Conservation (phyloP, 2,113 vertebrate species). For the Pycnonotus jocosus region DNA sequence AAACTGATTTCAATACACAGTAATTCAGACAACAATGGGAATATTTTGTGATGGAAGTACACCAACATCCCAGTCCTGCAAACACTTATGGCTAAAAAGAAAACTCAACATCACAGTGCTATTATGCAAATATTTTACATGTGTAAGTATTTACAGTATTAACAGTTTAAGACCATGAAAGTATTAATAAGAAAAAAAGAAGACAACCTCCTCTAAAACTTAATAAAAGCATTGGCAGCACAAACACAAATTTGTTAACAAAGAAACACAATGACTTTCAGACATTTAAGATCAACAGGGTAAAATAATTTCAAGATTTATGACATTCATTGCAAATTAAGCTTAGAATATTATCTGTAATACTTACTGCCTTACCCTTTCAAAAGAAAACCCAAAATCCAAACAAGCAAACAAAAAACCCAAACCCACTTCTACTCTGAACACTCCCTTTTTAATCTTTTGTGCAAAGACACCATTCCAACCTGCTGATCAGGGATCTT, state of each 20-base stretch:
- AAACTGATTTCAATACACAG: conserved; percentile 13
- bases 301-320: background rate
- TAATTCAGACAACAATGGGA: conserved; percentile 25
- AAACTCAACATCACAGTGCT: conserved; percentile 1
- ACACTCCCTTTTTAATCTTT: background rate
- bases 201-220: background rate
- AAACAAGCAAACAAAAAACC: background rate
- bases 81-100: background rate
- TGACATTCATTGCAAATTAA: background rate
- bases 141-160: background rate
- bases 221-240: background rate
- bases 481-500: background rate
- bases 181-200: background rate
- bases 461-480: background rate
- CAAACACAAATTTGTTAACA: conserved; percentile 10
- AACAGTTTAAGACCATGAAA: background rate
- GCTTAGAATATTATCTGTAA: background rate
- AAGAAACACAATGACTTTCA: background rate
- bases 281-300: background rate
- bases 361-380: background rate
- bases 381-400: background rate
- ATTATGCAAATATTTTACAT: background rate
- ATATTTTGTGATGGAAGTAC: conserved; percentile 36
- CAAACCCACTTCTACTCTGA: background rate
- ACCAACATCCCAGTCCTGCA: conserved; percentile 51